These are phyloP conservation scores for Cephus nigrinus DNA, from an alignment of 2,888 invertebrate species.

Conservation along the genomic window DNA sequence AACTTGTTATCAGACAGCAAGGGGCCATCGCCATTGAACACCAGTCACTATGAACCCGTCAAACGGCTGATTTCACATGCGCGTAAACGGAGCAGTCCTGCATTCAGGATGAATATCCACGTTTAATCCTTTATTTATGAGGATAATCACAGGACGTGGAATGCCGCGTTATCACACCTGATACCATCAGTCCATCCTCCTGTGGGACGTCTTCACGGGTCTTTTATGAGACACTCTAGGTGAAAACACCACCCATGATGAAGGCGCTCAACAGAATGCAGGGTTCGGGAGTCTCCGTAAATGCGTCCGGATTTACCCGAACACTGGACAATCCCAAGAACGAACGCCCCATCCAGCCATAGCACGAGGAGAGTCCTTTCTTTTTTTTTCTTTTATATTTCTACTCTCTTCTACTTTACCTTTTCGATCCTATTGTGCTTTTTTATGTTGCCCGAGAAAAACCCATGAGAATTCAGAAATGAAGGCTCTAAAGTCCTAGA, in stretches of 20 bases:
- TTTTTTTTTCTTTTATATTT: not conserved
- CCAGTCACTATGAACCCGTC: conserved; percentile 40
- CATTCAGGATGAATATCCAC: not conserved
- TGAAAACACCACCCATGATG: conserved; percentile 48
- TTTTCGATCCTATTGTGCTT: not conserved
- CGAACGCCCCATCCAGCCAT: not conserved
- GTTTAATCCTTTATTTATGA: not conserved
- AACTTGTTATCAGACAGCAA: conserved; percentile 14
- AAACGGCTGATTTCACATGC: conserved; percentile 41
- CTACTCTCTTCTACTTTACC: not conserved
- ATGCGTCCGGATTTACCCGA: conserved; percentile 29
- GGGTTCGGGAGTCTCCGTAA: conserved; percentile 32
- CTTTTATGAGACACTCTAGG: conserved; percentile 23
- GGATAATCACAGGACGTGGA: not conserved
- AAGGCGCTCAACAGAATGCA: conserved; percentile 37
- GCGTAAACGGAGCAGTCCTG: conserved; percentile 12
- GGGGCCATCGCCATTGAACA: conserved; percentile 42
- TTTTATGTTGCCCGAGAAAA: not conserved
- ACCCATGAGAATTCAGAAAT: not conserved
- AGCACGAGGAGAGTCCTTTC: not conserved
- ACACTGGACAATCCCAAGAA: conserved; percentile 9
- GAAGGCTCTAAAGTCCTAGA: not conserved
- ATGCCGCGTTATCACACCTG: not conserved
- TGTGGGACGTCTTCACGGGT: not conserved
- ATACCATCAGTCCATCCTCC: not conserved